Base-by-base conservation (phyloP, 2,797 vertebrate species). In the Hydrolagus colliei region DNA sequence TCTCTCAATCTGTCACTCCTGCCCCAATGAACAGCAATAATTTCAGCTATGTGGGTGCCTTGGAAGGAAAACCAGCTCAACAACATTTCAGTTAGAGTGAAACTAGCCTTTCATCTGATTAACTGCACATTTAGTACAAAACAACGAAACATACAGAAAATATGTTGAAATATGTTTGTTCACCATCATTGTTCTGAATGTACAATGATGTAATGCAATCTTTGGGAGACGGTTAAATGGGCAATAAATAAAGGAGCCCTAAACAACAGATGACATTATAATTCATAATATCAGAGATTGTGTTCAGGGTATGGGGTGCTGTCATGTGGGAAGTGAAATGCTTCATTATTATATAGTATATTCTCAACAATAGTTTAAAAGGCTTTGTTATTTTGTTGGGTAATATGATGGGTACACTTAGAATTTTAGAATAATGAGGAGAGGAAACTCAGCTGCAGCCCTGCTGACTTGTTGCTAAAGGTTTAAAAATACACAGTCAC, bases 291-390 rank as follows among this genome's bases (percentile, higher is more conserved):
- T 65, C 65, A 32, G 11, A 67, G 27, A 68, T 16, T 32, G 9
- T 1, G 0, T 35, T 63, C 22, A 82, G 2, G 2, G 27, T 27
- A 27, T 27, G 27, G 27, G 27, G 0, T 27, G 27, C 27, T 67
- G 78, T 65, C 65, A 27, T 32, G 41, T 67, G 63, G 63, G 27
- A 82, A 82, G 18, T 82, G 35, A 13, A 65, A 27, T 32, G 10
- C 78, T 82, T 18, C 62, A 82, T 14, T 35, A 67, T 27, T 27
- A 82, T 16, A 27, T 32, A 35, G 63, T 27, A 11, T 32, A 35
- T 68, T 32, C 59, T 62, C 9, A 78, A 62, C 76, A 78, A 78
- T n/a, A 61, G 20, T n/a, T 61, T 78, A 78, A 62, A 52, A 78
- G 59, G 52, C 20, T n/a, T 62, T 27, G 27, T 27, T 27, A 27